Conservation (phyloP, 2,797 vertebrate genomes). For the Epinephelus malabaricus region DNA sequence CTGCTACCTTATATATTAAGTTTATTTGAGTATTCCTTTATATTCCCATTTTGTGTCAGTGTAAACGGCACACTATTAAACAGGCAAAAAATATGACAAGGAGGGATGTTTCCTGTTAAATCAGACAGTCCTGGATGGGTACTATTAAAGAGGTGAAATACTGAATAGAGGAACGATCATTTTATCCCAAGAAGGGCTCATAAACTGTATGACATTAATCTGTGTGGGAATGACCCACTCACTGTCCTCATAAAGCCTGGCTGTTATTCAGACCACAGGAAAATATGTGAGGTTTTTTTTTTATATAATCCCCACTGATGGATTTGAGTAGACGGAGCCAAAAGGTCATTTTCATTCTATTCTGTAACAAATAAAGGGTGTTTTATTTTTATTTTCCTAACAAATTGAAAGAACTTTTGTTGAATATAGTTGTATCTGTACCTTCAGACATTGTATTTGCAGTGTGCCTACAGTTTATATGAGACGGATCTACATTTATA, state of each 20-base stretch:
- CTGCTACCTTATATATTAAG: neutral
- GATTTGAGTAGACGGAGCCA: conserved; percentile 22
- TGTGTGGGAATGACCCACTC: conserved; percentile 47
- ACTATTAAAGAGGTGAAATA: conserved; percentile 65
- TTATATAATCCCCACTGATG: conserved; percentile 29
- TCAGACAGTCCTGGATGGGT: neutral
- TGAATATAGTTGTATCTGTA: neutral
- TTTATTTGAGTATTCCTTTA: conserved; percentile 36
- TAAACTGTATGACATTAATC: conserved; percentile 67
- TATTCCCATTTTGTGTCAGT: conserved; percentile 6
- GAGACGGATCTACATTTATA: conserved; percentile 3
- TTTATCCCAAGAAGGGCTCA: conserved; percentile 56
- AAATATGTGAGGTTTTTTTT: conserved; percentile 31
- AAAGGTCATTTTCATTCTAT: conserved; percentile 34
- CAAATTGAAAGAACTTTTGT: conserved; percentile 5
- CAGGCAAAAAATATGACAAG: conserved; percentile 14
- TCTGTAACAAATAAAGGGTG: neutral
- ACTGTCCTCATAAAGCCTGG: conserved; percentile 45
- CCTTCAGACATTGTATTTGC: neutral
- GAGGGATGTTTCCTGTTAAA: conserved; percentile 18
- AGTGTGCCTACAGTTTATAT: neutral
- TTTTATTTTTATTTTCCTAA: neutral
- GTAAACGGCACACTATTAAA: conserved; percentile 11
- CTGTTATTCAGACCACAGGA: conserved; percentile 45
- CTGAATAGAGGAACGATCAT: conserved; percentile 39